A percentile compares a stretch with the other conserved stretches of the same genome.
Evolutionary conservation across 2,797 vertebrate species (phyloP).

Genomic region (Cottoperca gobio): DNA sequence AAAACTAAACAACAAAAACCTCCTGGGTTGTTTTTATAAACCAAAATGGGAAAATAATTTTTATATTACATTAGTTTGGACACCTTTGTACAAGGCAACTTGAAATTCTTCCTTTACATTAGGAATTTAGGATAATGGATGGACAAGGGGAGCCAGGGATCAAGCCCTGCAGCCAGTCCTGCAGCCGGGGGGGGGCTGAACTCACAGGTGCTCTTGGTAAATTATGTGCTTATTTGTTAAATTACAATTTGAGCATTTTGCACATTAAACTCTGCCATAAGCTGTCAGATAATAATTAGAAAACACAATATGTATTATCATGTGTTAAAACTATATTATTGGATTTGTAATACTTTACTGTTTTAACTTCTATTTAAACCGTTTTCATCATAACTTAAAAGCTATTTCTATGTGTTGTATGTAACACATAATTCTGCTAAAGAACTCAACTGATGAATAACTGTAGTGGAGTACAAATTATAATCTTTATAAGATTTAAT

Average conservation of each 20-base stretch:
- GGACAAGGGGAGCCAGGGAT: rapidly evolving
- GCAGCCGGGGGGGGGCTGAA: no score
- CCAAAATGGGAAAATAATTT: not conserved
- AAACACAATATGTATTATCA: not conserved
- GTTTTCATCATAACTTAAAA: not conserved
- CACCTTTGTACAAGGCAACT: not conserved
- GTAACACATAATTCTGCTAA: not conserved
- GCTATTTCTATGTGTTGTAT: not conserved
- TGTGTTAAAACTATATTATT: not conserved
- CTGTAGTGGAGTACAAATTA: not conserved
- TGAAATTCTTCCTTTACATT: not conserved
- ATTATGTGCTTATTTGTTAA: not conserved
- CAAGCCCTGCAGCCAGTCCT: no score
- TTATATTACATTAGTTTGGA: not conserved
- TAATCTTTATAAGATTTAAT: not conserved
- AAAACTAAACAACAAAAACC: conserved; percentile 10
- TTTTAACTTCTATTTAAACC: not conserved
- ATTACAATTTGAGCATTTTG: no score
- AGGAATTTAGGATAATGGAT: not conserved
- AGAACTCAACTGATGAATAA: not conserved
- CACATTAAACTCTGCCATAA: not conserved
- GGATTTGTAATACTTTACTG: not conserved
- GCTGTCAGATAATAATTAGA: not conserved
- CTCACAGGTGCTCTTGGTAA: not conserved
- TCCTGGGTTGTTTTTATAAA: not conserved